These are phyloP conservation scores for Julus scandinavius DNA, from an alignment of 2,888 invertebrate genomes.

Conservation along the genomic window DNA sequence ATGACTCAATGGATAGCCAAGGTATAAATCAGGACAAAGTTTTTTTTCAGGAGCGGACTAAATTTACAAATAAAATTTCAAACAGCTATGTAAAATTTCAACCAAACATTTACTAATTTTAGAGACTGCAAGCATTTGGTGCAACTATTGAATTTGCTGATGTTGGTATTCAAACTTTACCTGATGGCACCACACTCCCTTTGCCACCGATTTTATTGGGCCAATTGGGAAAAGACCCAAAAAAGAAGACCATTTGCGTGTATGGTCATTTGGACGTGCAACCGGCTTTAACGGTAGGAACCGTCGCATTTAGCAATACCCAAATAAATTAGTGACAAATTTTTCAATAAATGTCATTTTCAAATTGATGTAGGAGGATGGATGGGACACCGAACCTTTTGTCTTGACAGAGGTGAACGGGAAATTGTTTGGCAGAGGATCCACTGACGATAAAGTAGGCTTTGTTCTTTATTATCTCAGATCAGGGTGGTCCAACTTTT, in stretches of 20 bases:
- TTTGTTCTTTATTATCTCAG: background rate
- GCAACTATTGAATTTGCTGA: conserved; percentile 78
- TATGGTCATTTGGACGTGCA: conserved; percentile 99
- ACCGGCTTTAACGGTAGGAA: conserved; percentile 79
- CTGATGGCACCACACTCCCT: conserved; percentile 77
- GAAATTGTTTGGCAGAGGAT: conserved; percentile 90
- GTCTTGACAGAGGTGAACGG: conserved; percentile 85
- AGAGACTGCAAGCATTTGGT: conserved; percentile 74
- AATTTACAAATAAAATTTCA: background rate
- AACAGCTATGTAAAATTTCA: background rate
- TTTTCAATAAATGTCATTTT: background rate
- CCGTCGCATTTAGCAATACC: background rate
- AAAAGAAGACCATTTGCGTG: conserved; percentile 91
- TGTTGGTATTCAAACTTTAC: conserved; percentile 75
- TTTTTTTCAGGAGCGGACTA: too few species aligned
- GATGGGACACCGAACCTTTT: conserved; percentile 97
- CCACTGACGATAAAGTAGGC: conserved; percentile 86
- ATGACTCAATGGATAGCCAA: conserved; percentile 88
- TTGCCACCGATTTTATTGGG: conserved; percentile 89
- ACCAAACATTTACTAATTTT: conserved; percentile 1
- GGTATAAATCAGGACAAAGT: conserved; percentile 51
- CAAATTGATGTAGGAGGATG: conserved; percentile 75
- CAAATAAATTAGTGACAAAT: background rate
- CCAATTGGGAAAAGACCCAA: conserved; percentile 79
- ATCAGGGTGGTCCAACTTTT: too few species aligned